phyloP scores from a whole-genome alignment of 2,888 invertebrate species.

The Aethes cnicana region DNA sequence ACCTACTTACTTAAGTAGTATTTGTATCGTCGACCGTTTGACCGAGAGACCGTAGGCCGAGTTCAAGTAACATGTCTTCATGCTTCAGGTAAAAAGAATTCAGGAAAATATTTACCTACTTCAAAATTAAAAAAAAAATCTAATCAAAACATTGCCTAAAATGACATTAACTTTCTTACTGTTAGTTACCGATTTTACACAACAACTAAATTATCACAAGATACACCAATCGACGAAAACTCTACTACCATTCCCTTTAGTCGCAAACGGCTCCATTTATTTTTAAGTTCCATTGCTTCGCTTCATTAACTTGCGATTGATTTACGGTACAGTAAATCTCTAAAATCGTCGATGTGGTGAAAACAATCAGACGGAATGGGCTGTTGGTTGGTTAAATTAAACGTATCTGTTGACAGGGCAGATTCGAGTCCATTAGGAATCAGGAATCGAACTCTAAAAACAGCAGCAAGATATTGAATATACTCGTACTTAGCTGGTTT shows the following conservation, averaged over 20 bases:
- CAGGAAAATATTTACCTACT: no score
- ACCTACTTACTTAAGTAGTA: no score
- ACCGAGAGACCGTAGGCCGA: no score
- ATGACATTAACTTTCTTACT: no score
- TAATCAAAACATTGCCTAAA: no score
- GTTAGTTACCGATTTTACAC: no score
- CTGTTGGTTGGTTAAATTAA: slow-evolving; percentile 32
- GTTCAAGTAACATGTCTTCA: no score
- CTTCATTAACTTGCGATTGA: slow-evolving; percentile 29
- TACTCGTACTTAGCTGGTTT: neutral
- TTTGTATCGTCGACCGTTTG: no score
- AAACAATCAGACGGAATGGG: slow-evolving; percentile 30
- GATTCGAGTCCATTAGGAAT: slow-evolving; percentile 27
- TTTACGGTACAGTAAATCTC: slow-evolving; percentile 31
- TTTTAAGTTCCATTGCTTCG: slow-evolving; percentile 29
- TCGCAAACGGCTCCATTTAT: slow-evolving; percentile 25
- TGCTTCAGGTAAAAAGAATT: no score
- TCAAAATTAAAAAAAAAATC: no score
- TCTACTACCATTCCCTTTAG: slow-evolving; percentile 16
- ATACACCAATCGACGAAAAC: neutral
- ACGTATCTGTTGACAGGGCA: slow-evolving; percentile 30
- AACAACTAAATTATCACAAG: no score
- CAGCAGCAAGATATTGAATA: no score
- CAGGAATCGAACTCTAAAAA: slow-evolving; percentile 29
- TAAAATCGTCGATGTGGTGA: slow-evolving; percentile 30